Base-by-base conservation (phyloP, 2,113 vertebrate genomes). In the Struthio camelus region DNA sequence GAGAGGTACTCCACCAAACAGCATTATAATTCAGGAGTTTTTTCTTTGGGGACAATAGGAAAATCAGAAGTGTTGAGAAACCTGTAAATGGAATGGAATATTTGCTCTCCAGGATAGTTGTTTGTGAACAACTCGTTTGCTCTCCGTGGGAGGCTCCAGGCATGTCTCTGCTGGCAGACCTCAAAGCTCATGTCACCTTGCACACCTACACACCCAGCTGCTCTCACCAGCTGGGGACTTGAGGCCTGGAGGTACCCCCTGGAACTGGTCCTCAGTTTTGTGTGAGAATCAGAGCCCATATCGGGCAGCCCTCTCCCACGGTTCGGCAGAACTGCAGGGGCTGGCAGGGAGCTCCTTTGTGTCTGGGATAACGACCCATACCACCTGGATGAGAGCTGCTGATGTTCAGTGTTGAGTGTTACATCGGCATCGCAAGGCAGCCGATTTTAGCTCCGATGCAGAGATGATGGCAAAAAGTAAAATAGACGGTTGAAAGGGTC, bases 1-100 rank as follows among this genome's bases (percentile, higher is more conserved):
- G 95, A 97, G 94, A 96, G 65, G 54, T 58, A 27, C 83, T 95
- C 64, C 94, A 96, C 85, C 83, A 96, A 95, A 32, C 23, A 77
- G 72, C 65, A 44, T 85, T 92, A 90, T 85, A 66, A 76, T 87
- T 56, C 80, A 89, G 70, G 59, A 95, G 56, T 51, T 75, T 7
- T 85, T 97, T 88, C 73, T 80, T 40, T 71, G 83, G 80, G 58
- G 94, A 97, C 90, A 97, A 85, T 85, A 79, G 86, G 30, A 80
- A 65, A 62, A 38, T 56, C 22, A 80, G 10, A 66, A 95, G 91
- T 67, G 79, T 32, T 1, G 22, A 81, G 79, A 87, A 93, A 76
- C 54, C 44, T 77, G 58, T 92, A 80, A 70, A 73, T 75, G 51
- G 79, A 84, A 87, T 46, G 38, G 77, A 92, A 64, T 32, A 73